Conservation (phyloP, 2,113 vertebrate genomes). For the Diadophis punctatus region DNA sequence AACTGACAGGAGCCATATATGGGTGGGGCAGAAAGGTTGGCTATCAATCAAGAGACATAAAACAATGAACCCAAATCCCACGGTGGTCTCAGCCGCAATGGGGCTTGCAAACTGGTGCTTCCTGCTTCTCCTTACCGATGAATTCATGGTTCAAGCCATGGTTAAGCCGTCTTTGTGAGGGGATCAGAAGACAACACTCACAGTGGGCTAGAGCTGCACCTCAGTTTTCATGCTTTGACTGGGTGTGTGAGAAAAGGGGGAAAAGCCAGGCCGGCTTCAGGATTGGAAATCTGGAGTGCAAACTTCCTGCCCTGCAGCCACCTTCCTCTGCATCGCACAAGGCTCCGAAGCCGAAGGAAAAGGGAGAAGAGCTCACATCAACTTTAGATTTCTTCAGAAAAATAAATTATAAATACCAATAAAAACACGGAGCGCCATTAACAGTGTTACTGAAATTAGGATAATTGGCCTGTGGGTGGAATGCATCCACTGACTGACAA, state of each 20-base stretch:
- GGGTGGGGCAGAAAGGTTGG: background rate
- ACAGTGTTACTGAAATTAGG: background rate
- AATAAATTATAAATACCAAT: background rate
- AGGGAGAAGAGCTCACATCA: background rate
- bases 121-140: background rate
- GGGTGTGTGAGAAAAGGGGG: background rate
- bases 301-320: background rate
- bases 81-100: background rate
- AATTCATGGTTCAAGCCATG: background rate
- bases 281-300: background rate
- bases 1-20: background rate
- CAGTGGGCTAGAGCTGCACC: background rate
- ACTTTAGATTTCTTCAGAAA: background rate
- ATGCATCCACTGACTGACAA: background rate
- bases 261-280: background rate
- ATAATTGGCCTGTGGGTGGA: conserved; percentile 17
- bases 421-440: background rate
- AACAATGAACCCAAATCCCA: background rate
- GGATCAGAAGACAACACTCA: background rate
- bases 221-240: background rate
- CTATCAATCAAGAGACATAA: background rate
- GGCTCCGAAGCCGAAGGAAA: background rate
- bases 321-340: background rate
- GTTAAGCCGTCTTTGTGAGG: background rate
- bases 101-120: background rate